Evolutionary conservation across 92 coral and sea anemone genomes (phyloP), one percentile per base, ranked within the genome.

Genomic region (Bergia sp.): DNA sequence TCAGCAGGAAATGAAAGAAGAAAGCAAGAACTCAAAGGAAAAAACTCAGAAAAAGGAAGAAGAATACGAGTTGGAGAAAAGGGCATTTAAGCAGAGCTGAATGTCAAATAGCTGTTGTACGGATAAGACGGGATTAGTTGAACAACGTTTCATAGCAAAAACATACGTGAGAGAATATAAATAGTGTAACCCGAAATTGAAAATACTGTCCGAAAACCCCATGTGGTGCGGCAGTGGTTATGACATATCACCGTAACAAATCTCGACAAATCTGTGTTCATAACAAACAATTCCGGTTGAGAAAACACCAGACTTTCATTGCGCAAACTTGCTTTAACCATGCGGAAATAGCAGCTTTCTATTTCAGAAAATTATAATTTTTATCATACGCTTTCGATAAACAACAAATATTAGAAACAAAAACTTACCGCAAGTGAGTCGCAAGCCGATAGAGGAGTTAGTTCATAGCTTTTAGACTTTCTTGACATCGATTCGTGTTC

Each of bases 401-500:
- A 81, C 73, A n/a, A 57, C 74, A 61, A 39, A 61, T 61, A 39
- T 21, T 9, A 50, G 21, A 49, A 45, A 29, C 29, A 76, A n/a
- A 76, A 18, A 23, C 77, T 16, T 72, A 72, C 77, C 77, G 23
- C 87, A 65, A 84, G 42, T 2, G 87, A 84, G 42, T 84, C 87
- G 38, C 87, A 29, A 71, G 79, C 71, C 7, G 87, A 84, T 21
- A 84, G 75, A 18, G 87, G 87, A 44, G 87, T 84, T 47, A 84
- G 20, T 37, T 84, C 87, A 71, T 84, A 84, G 44, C 87, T 23
- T 47, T 84, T 71, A 23, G 87, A 84, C 7, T 45, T 15, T 47
- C 87, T 84, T 69, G 77, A 47, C 87, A 84, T 84, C 64, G 87
- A 84, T 84, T 45, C 53, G 71, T 36, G 73, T 82, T 65, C 20